Evolutionary conservation across 2,113 vertebrate species (phyloP).

Genomic region (Neomonachus schauinslandi): DNA sequence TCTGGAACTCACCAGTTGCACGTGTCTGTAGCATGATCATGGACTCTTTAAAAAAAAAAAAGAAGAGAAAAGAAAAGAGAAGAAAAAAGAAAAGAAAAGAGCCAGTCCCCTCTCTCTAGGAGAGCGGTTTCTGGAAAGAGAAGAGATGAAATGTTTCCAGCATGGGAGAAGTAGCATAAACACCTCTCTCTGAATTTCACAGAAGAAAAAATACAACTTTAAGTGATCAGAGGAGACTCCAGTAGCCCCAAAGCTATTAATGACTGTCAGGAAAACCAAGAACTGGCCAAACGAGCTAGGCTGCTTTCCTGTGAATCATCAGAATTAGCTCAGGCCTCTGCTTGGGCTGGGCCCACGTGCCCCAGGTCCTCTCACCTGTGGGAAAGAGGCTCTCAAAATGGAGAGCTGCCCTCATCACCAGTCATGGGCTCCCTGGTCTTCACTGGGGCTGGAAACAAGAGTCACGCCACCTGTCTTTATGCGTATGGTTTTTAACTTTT

Average conservation of each 20-base stretch:
- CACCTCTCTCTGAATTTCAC: not conserved
- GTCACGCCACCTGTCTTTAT: not conserved
- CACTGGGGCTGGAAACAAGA: not conserved
- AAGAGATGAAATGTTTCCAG: not conserved
- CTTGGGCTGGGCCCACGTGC: not conserved
- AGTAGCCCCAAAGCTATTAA: constrained; percentile 1
- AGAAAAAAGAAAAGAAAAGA: too few relatives aligned
- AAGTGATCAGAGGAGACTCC: not conserved
- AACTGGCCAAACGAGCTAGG: constrained; percentile 52
- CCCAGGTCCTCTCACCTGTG: not conserved
- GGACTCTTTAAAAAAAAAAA: not conserved
- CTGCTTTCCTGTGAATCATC: constrained; percentile 64
- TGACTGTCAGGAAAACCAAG: not conserved
- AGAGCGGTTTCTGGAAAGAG: not conserved
- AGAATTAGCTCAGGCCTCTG: not conserved
- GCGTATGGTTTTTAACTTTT: not conserved
- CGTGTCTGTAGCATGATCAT: not conserved
- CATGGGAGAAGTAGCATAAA: not conserved
- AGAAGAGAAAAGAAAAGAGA: not conserved
- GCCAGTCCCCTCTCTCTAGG: not conserved
- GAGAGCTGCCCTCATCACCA: not conserved
- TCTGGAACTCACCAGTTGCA: not conserved
- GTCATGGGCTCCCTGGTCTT: not conserved
- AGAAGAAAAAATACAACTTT: constrained; percentile 40
- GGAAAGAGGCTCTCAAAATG: not conserved